Percentiles rank a stretch among this genome's conserved stretches.
These are phyloP conservation scores for Drosophila anomelani DNA, from an alignment of 2,888 invertebrate genomes.

Conservation along the genomic window DNA sequence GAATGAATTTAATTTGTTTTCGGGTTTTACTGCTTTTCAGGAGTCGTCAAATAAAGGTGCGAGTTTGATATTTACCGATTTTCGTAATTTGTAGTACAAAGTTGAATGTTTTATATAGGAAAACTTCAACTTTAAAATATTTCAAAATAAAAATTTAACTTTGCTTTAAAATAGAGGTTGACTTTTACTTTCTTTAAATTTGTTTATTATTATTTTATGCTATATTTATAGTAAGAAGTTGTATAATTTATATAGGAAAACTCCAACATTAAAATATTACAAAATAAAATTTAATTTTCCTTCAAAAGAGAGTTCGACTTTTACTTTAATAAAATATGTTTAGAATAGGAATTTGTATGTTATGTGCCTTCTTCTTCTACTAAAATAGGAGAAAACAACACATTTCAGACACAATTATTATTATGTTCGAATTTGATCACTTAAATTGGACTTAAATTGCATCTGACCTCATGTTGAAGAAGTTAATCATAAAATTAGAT, in stretches of 20 bases:
- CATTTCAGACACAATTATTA: not conserved
- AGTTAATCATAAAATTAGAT: too few relatives aligned
- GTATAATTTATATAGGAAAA: too few relatives aligned
- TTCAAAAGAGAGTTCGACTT: too few relatives aligned
- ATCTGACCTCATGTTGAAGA: too few relatives aligned
- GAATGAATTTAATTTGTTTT: constrained; percentile 25
- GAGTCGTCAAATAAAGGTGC: not conserved
- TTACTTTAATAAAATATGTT: too few relatives aligned
- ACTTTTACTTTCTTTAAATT: too few relatives aligned
- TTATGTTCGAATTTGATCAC: too few relatives aligned
- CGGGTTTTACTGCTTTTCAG: constrained; percentile 6
- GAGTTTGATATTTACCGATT: not conserved
- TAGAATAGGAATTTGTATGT: not conserved
- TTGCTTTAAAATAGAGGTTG: not conserved
- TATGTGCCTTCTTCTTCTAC: not conserved
- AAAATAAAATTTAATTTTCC: not conserved
- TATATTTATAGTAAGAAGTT: fast-evolving
- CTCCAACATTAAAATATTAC: not conserved
- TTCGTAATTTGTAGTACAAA: too few relatives aligned
- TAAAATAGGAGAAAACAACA: not conserved
- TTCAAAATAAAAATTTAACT: not conserved
- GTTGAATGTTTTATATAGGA: too few relatives aligned
- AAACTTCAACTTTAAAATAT: not conserved
- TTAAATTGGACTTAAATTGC: too few relatives aligned
- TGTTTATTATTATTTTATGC: too few relatives aligned